These are phyloP conservation scores for Aleiodes testaceus DNA, from an alignment of 2,888 invertebrate genomes.

Conservation along the genomic window DNA sequence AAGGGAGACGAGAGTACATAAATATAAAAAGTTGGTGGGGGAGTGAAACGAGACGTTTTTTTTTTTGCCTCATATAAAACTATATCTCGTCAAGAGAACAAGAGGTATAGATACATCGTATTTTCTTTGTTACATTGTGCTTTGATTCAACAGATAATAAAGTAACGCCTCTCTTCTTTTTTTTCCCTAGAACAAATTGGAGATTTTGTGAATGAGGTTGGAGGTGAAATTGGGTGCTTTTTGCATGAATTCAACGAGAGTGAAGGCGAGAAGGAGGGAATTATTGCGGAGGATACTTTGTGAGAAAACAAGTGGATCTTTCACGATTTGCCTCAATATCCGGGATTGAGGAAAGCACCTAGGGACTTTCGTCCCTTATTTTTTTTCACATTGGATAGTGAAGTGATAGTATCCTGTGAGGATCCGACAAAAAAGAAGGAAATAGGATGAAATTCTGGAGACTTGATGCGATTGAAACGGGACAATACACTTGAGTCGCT, in stretches of 20 bases:
- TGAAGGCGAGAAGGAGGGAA: background rate
- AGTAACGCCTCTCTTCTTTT: no score
- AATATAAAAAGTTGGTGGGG: slow-evolving; percentile 54
- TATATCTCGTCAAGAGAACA: slow-evolving; percentile 4
- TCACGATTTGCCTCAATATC: slow-evolving; percentile 40
- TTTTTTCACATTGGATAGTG: slow-evolving; percentile 16
- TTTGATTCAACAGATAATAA: slow-evolving; percentile 6
- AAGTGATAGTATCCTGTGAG: slow-evolving; percentile 18
- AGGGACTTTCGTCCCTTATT: slow-evolving; percentile 32
- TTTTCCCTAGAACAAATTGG: no score
- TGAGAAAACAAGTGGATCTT: slow-evolving; percentile 35
- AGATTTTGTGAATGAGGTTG: no score
- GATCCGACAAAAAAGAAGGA: slow-evolving; percentile 24
- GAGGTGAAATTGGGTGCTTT: no score
- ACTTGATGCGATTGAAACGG: slow-evolving; percentile 51
- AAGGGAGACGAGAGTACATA: slow-evolving; percentile 53
- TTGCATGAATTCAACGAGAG: background rate
- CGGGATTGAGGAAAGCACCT: slow-evolving; percentile 37
- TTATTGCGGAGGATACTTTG: slow-evolving; percentile 27
- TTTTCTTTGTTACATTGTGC: slow-evolving; percentile 24
- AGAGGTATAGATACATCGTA: slow-evolving; percentile 7
- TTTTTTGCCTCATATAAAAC: background rate
- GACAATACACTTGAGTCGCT: slow-evolving; percentile 40
- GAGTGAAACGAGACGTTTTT: slow-evolving; percentile 44
- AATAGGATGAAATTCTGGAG: slow-evolving; percentile 2